These are phyloP conservation scores for Euwallacea similis DNA, from an alignment of 1,140 invertebrate species.

Conservation along the genomic window DNA sequence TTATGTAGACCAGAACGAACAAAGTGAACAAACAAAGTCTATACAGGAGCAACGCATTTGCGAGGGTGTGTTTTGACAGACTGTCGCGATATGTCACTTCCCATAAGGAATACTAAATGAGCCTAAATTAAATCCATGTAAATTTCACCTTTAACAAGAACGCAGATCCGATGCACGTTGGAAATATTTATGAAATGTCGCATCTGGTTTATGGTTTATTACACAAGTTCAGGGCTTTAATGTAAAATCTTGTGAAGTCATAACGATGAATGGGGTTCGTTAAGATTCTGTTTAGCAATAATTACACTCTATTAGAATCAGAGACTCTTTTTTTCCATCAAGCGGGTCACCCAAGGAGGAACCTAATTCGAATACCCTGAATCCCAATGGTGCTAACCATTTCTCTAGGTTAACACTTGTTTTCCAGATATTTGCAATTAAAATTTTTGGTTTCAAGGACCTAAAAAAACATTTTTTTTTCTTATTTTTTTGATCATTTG, in stretches of 20 bases:
- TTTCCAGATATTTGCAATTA: too few species aligned
- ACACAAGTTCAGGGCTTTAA: conserved; percentile 9
- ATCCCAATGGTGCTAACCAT: too few species aligned
- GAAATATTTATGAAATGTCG: conserved; percentile 25
- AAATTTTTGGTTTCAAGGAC: too few species aligned
- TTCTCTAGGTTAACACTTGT: too few species aligned
- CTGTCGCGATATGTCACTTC: conserved; percentile 26
- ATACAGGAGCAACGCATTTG: not conserved
- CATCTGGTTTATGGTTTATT: conserved; percentile 19
- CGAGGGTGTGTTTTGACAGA: conserved; percentile 26
- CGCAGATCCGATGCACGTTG: conserved; percentile 20
- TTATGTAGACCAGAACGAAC: not conserved
- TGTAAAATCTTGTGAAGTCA: not conserved
- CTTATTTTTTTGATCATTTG: too few species aligned
- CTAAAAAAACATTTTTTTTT: too few species aligned
- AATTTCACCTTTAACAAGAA: conserved; percentile 26
- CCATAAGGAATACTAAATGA: conserved; percentile 28
- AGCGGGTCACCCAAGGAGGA: too few species aligned
- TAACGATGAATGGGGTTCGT: too few species aligned
- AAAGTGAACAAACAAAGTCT: conserved; percentile 15
- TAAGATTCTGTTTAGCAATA: too few species aligned
- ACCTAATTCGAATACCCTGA: too few species aligned
- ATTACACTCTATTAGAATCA: too few species aligned
- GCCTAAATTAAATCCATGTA: conserved; percentile 29
- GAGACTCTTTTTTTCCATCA: too few species aligned